Evolutionary conservation across 2,797 vertebrate species (phyloP), one percentile per base, ranked within the genome.

Genomic region (Toxotes lorentzi): DNA sequence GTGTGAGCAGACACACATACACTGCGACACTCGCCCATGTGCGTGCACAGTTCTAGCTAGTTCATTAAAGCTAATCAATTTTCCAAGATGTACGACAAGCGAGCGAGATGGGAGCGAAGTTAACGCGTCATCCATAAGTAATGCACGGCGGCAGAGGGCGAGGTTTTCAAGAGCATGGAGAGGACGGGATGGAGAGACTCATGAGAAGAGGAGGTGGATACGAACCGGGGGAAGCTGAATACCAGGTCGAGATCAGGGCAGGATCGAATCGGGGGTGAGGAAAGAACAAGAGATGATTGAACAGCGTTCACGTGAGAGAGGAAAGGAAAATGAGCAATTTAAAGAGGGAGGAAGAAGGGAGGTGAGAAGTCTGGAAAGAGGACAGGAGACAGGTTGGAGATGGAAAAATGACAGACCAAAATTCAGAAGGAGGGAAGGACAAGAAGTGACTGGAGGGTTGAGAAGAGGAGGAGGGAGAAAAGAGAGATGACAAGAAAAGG

Each of bases 41-140:
- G 24, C 43, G 24, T n/a, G 41, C 38, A 70, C 32, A 19, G 6
- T 0, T 7, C 13, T 11, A 8, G 47, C 14, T 23, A 54, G 21
- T 66, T 62, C 4, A 62, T 71, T 66, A 71, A 14, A 53, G 23
- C 47, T 56, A 66, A 74, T 83, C 38, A 58, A 40, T 79, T 51
- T 38, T 32, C 35, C 14, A 51, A 40, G 40, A 70, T 60, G 41
- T 27, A 56, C 23, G 34, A 41, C 57, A 4, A 9, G 30, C 34
- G 45, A 54, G 34, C 14, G 41, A 32, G 27, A 11, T 17, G 19
- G 48, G 53, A 60, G 54, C 34, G 19, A 32, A 62, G 56, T 72
- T 58, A 53, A 73, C 32, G 24, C 7, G 4, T 72, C 62, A 24
- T 78, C 53, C 65, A 75, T 70, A 54, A 81, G 40, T 67, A 48